These are phyloP conservation scores for Micrastur ruficollis DNA, from an alignment of 2,797 vertebrate species.

Conservation along the genomic window DNA sequence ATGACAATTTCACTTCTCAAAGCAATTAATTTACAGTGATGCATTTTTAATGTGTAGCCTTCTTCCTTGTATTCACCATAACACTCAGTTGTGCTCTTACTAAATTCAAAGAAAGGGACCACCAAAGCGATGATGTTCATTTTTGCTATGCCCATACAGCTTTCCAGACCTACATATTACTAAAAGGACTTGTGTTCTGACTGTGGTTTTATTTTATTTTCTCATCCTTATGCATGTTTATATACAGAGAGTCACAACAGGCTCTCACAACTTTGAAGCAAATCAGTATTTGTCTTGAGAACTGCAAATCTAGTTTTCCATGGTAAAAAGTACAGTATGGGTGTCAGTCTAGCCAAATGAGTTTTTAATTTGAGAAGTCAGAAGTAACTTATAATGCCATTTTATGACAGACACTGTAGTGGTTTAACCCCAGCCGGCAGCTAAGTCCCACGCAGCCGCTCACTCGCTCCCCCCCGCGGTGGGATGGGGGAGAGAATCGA, in stretches of 20 bases:
- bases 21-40: not conserved
- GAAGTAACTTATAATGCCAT: not conserved
- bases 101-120: not conserved
- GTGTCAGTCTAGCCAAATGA: not conserved
- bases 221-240: not conserved
- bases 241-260: not conserved
- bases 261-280: not conserved
- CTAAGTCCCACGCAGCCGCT: no score
- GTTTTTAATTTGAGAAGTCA: not conserved
- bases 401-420: not conserved
- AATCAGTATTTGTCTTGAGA: not conserved
- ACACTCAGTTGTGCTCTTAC: not conserved
- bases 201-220: not conserved
- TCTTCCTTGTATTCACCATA: not conserved
- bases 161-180: not conserved
- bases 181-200: not conserved
- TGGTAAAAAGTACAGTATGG: not conserved
- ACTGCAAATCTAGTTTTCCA: not conserved
- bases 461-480: no score
- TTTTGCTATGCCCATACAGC: not conserved
- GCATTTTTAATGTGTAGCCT: not conserved
- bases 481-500: no score
- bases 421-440: no score
- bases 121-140: not conserved
- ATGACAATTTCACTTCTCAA: not conserved